These are phyloP conservation scores for Athalia circularis DNA, from an alignment of 2,888 invertebrate species.

Conservation along the genomic window DNA sequence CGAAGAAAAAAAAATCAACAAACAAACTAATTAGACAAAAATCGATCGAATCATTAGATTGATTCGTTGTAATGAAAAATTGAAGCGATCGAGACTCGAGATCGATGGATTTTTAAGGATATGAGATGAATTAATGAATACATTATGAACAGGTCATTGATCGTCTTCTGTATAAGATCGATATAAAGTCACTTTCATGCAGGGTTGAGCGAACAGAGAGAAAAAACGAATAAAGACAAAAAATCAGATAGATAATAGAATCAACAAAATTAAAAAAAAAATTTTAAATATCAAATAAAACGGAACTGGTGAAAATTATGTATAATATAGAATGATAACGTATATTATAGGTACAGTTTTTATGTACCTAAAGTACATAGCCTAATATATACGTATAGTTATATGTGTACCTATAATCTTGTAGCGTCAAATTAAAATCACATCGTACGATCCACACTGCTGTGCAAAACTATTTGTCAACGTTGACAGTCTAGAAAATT, in stretches of 20 bases:
- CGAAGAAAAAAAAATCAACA: too few species aligned
- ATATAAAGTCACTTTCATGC: conserved; percentile 31
- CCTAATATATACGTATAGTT: too few species aligned
- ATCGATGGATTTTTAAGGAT: too few species aligned
- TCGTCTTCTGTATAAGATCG: not conserved
- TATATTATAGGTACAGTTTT: too few species aligned
- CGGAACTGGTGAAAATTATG: not conserved
- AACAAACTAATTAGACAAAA: not conserved
- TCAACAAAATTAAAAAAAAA: not conserved
- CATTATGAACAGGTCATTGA: not conserved
- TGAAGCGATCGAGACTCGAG: not conserved
- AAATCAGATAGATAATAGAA: not conserved
- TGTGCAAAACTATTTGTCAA: conserved; percentile 19
- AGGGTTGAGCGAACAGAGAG: conserved; percentile 20
- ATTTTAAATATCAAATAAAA: not conserved
- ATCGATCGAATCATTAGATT: too few species aligned
- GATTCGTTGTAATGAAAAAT: too few species aligned
- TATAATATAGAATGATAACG: too few species aligned
- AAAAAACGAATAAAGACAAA: not conserved
- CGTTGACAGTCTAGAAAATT: not conserved
- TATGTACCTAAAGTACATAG: too few species aligned
- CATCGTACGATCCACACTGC: not conserved
- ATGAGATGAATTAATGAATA: not conserved
- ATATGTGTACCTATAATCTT: not conserved
- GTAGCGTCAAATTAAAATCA: conserved; percentile 31